Evolutionary conservation across 2,888 invertebrate species (phyloP).

Genomic region (Euproctis similis): DNA sequence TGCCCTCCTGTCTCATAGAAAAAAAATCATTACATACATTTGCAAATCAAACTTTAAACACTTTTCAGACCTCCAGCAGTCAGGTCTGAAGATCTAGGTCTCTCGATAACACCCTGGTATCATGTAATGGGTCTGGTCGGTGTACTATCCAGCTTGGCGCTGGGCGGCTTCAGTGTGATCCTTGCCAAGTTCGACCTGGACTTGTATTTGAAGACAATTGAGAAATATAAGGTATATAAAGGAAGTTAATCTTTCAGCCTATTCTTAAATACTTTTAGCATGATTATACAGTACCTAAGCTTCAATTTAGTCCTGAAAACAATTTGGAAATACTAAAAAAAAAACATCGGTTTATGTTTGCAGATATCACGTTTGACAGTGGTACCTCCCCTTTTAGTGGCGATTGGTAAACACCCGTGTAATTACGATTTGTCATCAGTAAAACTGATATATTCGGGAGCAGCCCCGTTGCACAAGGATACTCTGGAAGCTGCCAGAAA

Average conservation of each 20-base stretch:
- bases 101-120: slow-evolving; percentile 51
- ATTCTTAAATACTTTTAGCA: too few species aligned
- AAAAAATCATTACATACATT: too few species aligned
- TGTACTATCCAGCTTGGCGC: slow-evolving; percentile 14
- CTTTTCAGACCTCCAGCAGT: slow-evolving; percentile 15
- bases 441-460: slow-evolving; percentile 35
- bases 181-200: slow-evolving; percentile 48
- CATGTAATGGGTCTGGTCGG: slow-evolving; percentile 49
- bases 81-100: slow-evolving; percentile 3
- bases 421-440: slow-evolving; percentile 48
- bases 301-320: too few species aligned
- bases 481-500: slow-evolving; percentile 31
- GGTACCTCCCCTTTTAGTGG: slow-evolving; percentile 51
- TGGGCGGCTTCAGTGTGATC: slow-evolving; percentile 31
- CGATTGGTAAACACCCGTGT: slow-evolving; percentile 34
- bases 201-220: slow-evolving; percentile 42
- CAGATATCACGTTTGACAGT: slow-evolving; percentile 39
- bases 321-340: too few species aligned
- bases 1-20: too few species aligned
- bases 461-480: slow-evolving; percentile 51
- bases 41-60: too few species aligned
- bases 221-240: slow-evolving; percentile 57
- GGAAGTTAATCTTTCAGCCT: too few species aligned
- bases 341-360: slow-evolving; percentile 13
- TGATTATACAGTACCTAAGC: too few species aligned